phyloP scores from a whole-genome alignment of 2,888 invertebrate species.

The Tipula lateralis region DNA sequence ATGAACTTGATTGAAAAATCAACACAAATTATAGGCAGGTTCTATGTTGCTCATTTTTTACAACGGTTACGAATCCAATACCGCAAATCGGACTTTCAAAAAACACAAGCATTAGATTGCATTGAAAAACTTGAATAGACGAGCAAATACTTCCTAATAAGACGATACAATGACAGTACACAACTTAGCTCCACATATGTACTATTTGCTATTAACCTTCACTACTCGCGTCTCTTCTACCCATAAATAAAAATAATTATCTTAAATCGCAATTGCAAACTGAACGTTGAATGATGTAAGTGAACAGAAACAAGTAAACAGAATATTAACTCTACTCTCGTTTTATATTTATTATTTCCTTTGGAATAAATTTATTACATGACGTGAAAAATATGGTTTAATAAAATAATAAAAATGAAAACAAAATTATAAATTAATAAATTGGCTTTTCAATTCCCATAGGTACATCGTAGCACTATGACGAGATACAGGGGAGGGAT shows the following conservation, averaged over 20 bases:
- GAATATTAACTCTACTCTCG: neutral
- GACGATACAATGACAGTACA: neutral
- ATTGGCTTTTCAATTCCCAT: neutral
- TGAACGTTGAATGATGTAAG: neutral
- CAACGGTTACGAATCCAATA: too few relatives aligned
- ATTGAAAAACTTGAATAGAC: too few relatives aligned
- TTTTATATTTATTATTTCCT: constrained; percentile 7
- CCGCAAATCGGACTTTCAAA: too few relatives aligned
- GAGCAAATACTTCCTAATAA: neutral
- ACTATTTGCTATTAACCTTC: neutral
- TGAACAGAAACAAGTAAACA: neutral
- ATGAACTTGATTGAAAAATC: too few relatives aligned
- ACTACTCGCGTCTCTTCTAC: neutral
- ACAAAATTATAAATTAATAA: neutral
- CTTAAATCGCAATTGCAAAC: neutral
- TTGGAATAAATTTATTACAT: neutral
- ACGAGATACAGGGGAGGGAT: neutral
- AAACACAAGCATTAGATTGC: too few relatives aligned
- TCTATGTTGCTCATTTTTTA: too few relatives aligned
- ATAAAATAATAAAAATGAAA: neutral
- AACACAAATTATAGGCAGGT: too few relatives aligned
- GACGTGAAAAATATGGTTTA: constrained; percentile 6
- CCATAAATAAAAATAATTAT: constrained; percentile 31
- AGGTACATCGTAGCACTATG: neutral
- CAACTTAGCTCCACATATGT: neutral